Conservation (phyloP, 1,140 invertebrate species). For the Lepidurus apus region DNA sequence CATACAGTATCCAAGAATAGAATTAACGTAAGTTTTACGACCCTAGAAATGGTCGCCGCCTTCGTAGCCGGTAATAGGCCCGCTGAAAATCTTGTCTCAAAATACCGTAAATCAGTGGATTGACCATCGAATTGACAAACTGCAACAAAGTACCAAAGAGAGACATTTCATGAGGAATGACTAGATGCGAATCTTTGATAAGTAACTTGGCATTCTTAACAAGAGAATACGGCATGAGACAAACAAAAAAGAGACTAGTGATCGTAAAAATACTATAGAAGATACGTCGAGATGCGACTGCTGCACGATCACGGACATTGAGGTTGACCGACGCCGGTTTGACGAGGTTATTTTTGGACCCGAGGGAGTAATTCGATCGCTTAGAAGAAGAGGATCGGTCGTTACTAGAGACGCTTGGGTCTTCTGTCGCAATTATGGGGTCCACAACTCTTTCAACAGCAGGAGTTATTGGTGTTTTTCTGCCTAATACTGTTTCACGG, state of each 20-base stretch:
- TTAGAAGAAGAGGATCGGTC: neutral
- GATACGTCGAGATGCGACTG: conserved; percentile 27
- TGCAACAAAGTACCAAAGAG: conserved; percentile 41
- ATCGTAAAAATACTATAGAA: conserved; percentile 43
- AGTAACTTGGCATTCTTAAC: conserved; percentile 46
- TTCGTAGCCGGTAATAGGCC: conserved; percentile 24
- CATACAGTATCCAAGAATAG: neutral
- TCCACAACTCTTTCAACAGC: neutral
- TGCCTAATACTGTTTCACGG: neutral
- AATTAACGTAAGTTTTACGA: neutral
- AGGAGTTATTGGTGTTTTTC: neutral
- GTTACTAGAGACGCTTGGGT: neutral
- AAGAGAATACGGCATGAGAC: conserved; percentile 46
- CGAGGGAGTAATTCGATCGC: neutral
- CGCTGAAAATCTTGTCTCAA: conserved; percentile 44
- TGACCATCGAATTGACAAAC: conserved; percentile 44
- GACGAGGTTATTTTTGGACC: neutral
- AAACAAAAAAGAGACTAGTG: conserved; percentile 44
- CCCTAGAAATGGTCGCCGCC: neutral
- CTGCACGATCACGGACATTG: neutral
- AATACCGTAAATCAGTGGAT: conserved; percentile 46
- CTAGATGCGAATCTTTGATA: neutral
- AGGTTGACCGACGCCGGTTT: neutral
- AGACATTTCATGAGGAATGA: conserved; percentile 42
- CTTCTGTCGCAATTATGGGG: neutral